Evolutionary conservation across 2,888 invertebrate species (phyloP).

Genomic region (Desoria tigrina): DNA sequence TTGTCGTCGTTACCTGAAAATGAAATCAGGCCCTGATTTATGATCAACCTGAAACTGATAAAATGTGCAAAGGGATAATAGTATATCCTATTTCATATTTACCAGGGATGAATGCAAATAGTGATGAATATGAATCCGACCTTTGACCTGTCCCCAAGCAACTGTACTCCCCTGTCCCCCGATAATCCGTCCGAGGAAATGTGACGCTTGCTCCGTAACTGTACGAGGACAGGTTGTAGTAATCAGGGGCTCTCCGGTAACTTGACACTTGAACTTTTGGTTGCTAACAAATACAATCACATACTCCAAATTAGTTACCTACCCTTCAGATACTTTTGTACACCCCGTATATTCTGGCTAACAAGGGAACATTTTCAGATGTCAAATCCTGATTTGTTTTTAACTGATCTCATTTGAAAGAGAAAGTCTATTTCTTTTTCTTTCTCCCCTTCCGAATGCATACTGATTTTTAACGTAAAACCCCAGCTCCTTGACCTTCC

Average conservation of each 20-base stretch:
- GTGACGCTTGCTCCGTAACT: conserved; percentile 36
- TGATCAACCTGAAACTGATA: not conserved
- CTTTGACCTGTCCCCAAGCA: conserved; percentile 31
- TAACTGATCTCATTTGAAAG: no score
- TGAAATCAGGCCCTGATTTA: not conserved
- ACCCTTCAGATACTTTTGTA: no score
- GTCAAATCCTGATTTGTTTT: no score
- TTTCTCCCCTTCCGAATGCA: no score
- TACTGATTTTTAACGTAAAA: no score
- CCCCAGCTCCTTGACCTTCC: no score
- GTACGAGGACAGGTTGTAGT: conserved; percentile 35
- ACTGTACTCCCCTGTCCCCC: conserved; percentile 43
- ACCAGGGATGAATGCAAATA: conserved; percentile 46
- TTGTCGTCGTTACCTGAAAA: not conserved
- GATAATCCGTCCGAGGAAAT: conserved; percentile 41
- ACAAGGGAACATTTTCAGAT: no score
- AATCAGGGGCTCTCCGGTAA: conserved; percentile 38
- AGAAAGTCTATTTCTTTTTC: no score
- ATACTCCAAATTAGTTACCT: no score
- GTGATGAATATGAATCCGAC: conserved; percentile 14
- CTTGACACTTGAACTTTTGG: conserved; percentile 41
- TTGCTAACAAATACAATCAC: conserved; percentile 26
- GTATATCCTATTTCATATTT: not conserved
- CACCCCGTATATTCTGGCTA: no score
- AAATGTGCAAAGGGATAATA: not conserved